A percentile compares a stretch with the other conserved stretches of the same genome.
Conservation (phyloP, 2,113 vertebrate genomes). For the Myrmophylax atrothorax region DNA sequence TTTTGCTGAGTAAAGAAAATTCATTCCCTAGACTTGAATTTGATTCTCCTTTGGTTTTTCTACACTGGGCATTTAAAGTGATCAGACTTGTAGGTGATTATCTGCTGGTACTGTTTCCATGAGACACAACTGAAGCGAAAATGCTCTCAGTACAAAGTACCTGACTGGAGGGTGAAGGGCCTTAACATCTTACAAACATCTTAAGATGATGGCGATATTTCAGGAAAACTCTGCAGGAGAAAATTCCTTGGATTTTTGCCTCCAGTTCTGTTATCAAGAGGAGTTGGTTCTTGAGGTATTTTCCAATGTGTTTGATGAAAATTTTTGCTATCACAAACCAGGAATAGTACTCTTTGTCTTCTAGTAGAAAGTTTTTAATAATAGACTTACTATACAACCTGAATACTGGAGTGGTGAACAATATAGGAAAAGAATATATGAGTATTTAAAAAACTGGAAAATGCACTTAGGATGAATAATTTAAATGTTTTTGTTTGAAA, state of each 20-base stretch:
- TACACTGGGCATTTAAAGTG: neutral
- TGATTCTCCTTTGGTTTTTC: neutral
- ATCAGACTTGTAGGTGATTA: neutral
- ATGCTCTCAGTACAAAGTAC: neutral
- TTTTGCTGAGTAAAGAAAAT: neutral
- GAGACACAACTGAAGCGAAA: neutral
- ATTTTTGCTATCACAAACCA: neutral
- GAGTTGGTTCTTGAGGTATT: neutral
- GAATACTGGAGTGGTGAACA: neutral
- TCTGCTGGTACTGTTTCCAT: neutral
- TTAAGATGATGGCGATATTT: neutral
- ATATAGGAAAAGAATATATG: neutral
- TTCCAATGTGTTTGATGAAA: neutral
- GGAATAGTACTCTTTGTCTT: neutral
- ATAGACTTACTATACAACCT: neutral
- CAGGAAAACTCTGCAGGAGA: neutral
- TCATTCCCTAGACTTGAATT: neutral
- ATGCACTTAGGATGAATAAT: neutral
- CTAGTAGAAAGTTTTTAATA: neutral
- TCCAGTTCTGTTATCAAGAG: neutral
- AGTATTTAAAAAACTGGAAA: neutral
- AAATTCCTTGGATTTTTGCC: neutral
- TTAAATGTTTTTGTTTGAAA: neutral
- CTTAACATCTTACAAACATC: neutral
- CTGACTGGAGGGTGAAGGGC: neutral